Base-by-base conservation (phyloP, 2,888 invertebrate species). In the Zhengitettix transpicula region DNA sequence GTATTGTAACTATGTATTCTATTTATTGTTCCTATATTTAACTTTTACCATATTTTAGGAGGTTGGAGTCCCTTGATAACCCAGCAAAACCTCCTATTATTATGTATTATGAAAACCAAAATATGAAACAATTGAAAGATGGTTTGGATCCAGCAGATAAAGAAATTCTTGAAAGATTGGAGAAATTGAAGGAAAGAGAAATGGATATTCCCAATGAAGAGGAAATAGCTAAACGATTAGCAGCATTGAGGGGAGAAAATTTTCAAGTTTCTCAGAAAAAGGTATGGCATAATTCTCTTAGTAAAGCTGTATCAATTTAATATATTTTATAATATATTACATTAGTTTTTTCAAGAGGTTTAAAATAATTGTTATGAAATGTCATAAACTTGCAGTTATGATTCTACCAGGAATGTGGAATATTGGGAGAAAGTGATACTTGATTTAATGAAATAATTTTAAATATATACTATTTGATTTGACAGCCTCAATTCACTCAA, bases 81-180 rank as follows among this genome's bases (percentile, higher is more conserved):
- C 79, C 80, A 28, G 68, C 73, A 28, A 75, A 73, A 59, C 77
- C 78, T n/a, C 79, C 80, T 1, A 79, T 80, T 57, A 76, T 76
- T 7, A 72, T 80, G 60, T 80, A 80, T 64, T 74, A 73, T 65
- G 72, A 74, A 52, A 68, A 73, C 61, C 65, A 68, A 10, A 69
- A 71, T 64, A 68, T 74, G 55, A 69, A 70, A 60, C 67, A 69
- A 52, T 67, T 75, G 17, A 72, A 75, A 65, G 68, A 67, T 53
- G 76, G 78, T 60, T 67, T 77, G 66, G 74, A 77, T 61, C 71
- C 74, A 7, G 75, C 71, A 53, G 84, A 85, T 69, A 77, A 80
- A 63, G 77, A 81, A 68, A 81, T 89, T 64, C 74, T 79, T 1
- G 80, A 84, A 64, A 79, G 87, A 61, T 72, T 89, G 59, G 78